Evolutionary conservation across 2,888 invertebrate species (phyloP).

Genomic region (Ophion slaviceki): DNA sequence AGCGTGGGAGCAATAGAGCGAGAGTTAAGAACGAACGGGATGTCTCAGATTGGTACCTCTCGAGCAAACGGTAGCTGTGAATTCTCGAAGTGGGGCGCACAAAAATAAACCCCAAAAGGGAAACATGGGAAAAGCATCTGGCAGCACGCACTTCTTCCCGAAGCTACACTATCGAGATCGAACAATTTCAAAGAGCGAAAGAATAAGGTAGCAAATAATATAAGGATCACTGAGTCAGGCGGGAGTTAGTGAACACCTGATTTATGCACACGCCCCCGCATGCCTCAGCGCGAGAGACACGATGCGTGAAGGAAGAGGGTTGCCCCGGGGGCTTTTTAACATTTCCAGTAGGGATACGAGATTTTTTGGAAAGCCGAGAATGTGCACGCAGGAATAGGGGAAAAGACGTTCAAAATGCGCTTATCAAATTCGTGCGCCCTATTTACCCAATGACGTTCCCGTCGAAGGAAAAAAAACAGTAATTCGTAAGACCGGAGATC

Average conservation of each 20-base stretch:
- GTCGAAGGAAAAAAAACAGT: too few relatives aligned
- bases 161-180: conserved; percentile 19
- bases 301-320: conserved; percentile 23
- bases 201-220: conserved; percentile 11
- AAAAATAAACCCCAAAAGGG: conserved; percentile 18
- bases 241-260: conserved; percentile 43
- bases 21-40: conserved; percentile 18
- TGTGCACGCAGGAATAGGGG: too few relatives aligned
- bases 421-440: too few relatives aligned
- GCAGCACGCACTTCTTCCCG: conserved; percentile 26
- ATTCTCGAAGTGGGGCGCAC: conserved; percentile 1
- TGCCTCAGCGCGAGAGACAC: neutral
- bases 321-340: neutral
- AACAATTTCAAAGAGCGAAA: conserved; percentile 6
- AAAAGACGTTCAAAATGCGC: too few relatives aligned
- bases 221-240: conserved; percentile 28
- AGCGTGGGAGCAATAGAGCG: neutral
- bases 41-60: conserved; percentile 53
- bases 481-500: neutral
- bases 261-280: conserved; percentile 46
- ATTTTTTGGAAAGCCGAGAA: too few relatives aligned
- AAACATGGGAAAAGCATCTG: conserved; percentile 42
- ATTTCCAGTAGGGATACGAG: neutral
- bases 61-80: conserved; percentile 29
- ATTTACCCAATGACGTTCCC: too few relatives aligned